phyloP scores from a whole-genome alignment of 2,113 vertebrate genomes.

The Osmerus mordax region DNA sequence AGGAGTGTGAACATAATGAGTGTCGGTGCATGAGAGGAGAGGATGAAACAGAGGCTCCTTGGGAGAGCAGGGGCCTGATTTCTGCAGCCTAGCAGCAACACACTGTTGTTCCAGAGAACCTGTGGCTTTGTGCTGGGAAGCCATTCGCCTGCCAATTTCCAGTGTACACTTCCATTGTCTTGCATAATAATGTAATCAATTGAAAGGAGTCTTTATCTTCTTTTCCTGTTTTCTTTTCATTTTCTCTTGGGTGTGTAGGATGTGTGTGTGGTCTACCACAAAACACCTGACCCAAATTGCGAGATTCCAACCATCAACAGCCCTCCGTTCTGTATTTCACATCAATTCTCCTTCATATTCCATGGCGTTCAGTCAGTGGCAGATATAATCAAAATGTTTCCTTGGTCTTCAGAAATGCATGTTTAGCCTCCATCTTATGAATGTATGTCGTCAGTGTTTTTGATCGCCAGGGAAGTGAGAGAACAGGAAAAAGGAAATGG shows the following conservation, averaged over 20 bases:
- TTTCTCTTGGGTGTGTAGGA: not conserved
- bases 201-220: not conserved
- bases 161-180: not conserved
- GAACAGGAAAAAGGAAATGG: constrained; percentile 24
- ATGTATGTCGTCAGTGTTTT: constrained; percentile 54
- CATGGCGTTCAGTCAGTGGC: constrained; percentile 45
- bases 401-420: constrained; percentile 60
- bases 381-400: constrained; percentile 50
- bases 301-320: not conserved
- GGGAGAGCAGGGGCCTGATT: not conserved
- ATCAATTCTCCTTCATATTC: constrained; percentile 15
- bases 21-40: constrained; percentile 18
- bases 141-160: constrained; percentile 1
- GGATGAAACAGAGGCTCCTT: constrained; percentile 22
- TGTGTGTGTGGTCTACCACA: not conserved
- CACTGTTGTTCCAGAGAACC: not conserved
- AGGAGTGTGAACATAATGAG: constrained; percentile 27
- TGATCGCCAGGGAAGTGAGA: constrained; percentile 49
- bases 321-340: not conserved
- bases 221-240: not conserved
- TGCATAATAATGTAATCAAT: not conserved
- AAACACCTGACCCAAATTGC: not conserved
- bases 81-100: not conserved
- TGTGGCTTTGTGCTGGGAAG: not conserved
- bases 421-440: constrained; percentile 65